These are phyloP conservation scores for Mormyrus lacerda DNA, from an alignment of 2,113 vertebrate genomes.

Conservation along the genomic window DNA sequence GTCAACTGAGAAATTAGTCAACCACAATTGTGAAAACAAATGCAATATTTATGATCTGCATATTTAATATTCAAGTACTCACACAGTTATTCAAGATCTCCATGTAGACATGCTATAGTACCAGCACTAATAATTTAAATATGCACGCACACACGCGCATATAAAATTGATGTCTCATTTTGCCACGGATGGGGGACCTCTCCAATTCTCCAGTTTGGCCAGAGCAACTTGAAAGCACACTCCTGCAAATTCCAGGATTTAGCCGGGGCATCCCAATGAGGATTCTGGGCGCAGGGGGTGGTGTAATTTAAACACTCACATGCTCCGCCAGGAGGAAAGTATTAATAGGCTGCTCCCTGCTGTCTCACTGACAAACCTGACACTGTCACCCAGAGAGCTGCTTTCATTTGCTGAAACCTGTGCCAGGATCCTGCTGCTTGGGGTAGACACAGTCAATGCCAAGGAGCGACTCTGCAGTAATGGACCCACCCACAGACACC, in stretches of 20 bases:
- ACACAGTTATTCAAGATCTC: not conserved
- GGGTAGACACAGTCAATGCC: not conserved
- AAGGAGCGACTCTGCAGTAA: not conserved
- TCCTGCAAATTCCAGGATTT: not conserved
- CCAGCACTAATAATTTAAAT: not conserved
- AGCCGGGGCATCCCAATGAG: not conserved
- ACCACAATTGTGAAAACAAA: not conserved
- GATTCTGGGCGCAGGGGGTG: not conserved
- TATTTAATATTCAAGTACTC: not conserved
- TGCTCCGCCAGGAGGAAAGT: constrained; percentile 1
- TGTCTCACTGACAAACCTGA: not conserved
- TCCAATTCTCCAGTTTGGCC: not conserved
- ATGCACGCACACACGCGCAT: no score
- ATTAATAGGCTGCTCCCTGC: constrained; percentile 8
- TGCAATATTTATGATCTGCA: not conserved
- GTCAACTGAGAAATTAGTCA: not conserved
- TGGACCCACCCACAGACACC: no score
- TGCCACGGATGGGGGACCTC: not conserved
- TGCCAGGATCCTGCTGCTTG: no score
- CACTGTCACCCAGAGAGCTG: not conserved
- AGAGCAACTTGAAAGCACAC: not conserved
- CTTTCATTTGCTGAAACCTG: not conserved
- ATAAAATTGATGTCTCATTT: not conserved
- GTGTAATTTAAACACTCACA: constrained; percentile 1
- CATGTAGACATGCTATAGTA: not conserved